Evolutionary conservation across 2,113 vertebrate species (phyloP), one percentile per base, ranked within the genome.

Genomic region (Cryptomyrus ogoouensis): DNA sequence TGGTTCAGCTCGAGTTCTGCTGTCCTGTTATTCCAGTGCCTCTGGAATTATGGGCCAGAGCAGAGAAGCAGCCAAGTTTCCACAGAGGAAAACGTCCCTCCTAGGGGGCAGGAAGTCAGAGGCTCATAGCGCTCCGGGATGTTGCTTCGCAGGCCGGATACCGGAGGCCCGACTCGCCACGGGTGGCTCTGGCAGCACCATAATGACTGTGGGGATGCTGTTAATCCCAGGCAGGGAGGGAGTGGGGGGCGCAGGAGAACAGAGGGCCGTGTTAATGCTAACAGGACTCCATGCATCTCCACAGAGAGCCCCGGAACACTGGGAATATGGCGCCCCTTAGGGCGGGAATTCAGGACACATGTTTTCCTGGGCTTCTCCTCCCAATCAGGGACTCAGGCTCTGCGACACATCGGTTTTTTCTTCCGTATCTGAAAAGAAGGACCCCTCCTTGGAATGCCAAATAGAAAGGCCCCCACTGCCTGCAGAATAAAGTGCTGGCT

Each of bases 191-290:
- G 84, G 52, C 50, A 42, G 50, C 39, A 13, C 66, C 8, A 3
- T 83, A 90, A 88, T 88, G 62, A 88, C 90, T 44, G 42, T 49
- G 27, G 74, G 87, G 66, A 90, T 70, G 52, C 47, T 83, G 88
- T 88, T 66, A 88, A 88, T 49, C 50, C 0, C 85, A 50, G 70
- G 19, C 42, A 83, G 47, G 35, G 74, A 53, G 19, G 47, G 56
- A 83, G 53, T 56, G 47, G 17, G 58, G 17, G 2, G 1, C 52
- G 4, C 46, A 12, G 85, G 84, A 56, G 62, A 74, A 88, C 85
- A 66, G n/a, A 7, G 35, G 35, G 46, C 39, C 24, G 9, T 31
- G n/a, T 27, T 70, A 24, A 74, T 17, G 15, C 5, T 66, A 66
- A 31, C 10, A 19, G 39, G 39, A 52, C 77, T 49, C 56, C 0